phyloP scores from a whole-genome alignment of 2,113 vertebrate genomes.

The Beaufortia kweichowensis region DNA sequence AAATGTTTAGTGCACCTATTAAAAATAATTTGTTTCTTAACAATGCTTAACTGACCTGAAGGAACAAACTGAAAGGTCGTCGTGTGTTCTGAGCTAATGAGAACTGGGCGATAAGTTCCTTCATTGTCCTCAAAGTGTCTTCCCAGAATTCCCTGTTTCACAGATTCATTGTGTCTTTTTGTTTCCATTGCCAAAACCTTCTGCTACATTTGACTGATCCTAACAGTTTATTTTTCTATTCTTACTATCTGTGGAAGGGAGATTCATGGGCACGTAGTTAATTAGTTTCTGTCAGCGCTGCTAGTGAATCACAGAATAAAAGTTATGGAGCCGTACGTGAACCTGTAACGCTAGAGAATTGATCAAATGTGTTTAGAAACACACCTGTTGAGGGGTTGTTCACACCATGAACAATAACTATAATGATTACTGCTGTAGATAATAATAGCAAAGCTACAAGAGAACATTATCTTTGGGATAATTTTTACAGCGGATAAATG shows the following conservation, averaged over 20 bases:
- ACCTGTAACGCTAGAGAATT: constrained; percentile 1
- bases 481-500: no score
- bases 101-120: constrained; percentile 5
- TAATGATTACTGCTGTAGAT: no score
- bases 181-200: constrained; percentile 36
- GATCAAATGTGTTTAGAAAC: background rate
- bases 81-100: background rate
- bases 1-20: background rate
- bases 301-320: constrained; percentile 9
- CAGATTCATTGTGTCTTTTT: constrained; percentile 37
- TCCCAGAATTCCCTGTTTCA: constrained; percentile 2
- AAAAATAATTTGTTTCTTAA: background rate
- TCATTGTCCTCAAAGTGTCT: constrained; percentile 8
- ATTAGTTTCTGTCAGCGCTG: constrained; percentile 28
- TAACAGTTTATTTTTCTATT: constrained; percentile 3
- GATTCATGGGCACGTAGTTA: constrained; percentile 22
- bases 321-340: background rate
- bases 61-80: constrained; percentile 12
- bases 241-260: background rate
- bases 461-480: no score
- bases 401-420: no score
- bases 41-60: background rate
- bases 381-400: no score
- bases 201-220: constrained; percentile 34
- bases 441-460: no score